Evolutionary conservation across 2,113 vertebrate genomes (phyloP).

Genomic region (Morphnarchus princeps): DNA sequence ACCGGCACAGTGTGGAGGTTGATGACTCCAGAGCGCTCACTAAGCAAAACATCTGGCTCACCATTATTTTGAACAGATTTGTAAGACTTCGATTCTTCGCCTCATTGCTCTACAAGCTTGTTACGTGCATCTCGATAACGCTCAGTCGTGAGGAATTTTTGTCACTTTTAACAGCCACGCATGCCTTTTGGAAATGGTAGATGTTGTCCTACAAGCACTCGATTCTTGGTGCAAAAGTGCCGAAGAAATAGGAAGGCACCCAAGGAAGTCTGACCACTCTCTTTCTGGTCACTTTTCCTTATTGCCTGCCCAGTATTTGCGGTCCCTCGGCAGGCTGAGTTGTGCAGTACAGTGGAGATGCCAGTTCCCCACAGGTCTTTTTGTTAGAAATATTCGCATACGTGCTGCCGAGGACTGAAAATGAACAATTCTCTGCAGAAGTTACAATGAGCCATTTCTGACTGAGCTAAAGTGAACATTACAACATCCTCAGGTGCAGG

Average conservation of each 20-base stretch:
- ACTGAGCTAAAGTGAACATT: rapidly evolving
- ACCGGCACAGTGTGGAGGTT: rapidly evolving
- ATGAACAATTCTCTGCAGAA: not conserved
- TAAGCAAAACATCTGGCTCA: not conserved
- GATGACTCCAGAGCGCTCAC: rapidly evolving
- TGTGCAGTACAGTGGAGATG: rapidly evolving
- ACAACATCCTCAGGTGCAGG: not conserved
- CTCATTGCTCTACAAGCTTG: not conserved
- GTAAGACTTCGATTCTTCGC: not conserved
- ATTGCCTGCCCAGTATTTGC: not conserved
- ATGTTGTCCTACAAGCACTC: not conserved
- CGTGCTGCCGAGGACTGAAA: rapidly evolving
- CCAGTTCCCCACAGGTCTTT: not conserved
- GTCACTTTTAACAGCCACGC: not conserved
- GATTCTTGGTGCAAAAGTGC: not conserved
- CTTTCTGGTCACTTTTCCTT: too few relatives aligned
- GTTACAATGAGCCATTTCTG: rapidly evolving
- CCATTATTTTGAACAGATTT: too few relatives aligned
- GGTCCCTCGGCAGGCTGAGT: not conserved
- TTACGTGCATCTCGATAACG: rapidly evolving
- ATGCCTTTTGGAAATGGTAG: not conserved
- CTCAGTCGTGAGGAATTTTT: too few relatives aligned
- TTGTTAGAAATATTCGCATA: rapidly evolving
- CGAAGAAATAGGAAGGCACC: not conserved
- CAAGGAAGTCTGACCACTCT: rapidly evolving